Evolutionary conservation across 2,113 vertebrate genomes (phyloP).

Genomic region (Grus americana): DNA sequence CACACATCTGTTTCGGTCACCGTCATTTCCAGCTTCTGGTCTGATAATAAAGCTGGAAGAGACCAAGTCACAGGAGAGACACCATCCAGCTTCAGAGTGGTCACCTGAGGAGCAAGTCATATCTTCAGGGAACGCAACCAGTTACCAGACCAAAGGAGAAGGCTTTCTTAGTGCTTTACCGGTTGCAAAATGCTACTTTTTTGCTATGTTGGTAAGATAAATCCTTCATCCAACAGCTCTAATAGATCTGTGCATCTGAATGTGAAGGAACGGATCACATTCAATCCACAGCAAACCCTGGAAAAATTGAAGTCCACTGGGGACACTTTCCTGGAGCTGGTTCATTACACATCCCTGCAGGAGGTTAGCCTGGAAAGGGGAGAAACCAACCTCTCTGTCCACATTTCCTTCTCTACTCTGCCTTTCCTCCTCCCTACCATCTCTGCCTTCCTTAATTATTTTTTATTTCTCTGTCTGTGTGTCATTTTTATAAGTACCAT

Average conservation of each 20-base stretch:
- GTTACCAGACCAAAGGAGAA: background rate
- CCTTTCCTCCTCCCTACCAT: background rate
- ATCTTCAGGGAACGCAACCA: background rate
- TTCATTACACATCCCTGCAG: slow-evolving; percentile 6
- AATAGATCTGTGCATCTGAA: background rate
- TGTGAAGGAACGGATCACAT: slow-evolving; percentile 34
- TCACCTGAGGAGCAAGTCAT: background rate
- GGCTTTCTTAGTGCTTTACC: background rate
- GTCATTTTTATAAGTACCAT: background rate
- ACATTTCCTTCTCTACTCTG: background rate
- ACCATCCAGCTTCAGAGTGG: background rate
- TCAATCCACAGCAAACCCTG: background rate
- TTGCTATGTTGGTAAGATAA: background rate
- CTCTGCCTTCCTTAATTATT: background rate
- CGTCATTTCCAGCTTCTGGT: background rate
- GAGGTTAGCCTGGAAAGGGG: background rate
- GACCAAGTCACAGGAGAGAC: background rate
- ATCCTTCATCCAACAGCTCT: slow-evolving; percentile 3
- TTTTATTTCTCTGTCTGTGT: background rate
- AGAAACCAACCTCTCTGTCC: background rate
- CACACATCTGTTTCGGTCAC: background rate
- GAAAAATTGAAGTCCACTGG: background rate
- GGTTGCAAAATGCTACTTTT: background rate
- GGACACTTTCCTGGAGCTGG: background rate
- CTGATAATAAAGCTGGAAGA: background rate